Conservation (phyloP, 2,113 vertebrate genomes). For the Mesitornis unicolor region DNA sequence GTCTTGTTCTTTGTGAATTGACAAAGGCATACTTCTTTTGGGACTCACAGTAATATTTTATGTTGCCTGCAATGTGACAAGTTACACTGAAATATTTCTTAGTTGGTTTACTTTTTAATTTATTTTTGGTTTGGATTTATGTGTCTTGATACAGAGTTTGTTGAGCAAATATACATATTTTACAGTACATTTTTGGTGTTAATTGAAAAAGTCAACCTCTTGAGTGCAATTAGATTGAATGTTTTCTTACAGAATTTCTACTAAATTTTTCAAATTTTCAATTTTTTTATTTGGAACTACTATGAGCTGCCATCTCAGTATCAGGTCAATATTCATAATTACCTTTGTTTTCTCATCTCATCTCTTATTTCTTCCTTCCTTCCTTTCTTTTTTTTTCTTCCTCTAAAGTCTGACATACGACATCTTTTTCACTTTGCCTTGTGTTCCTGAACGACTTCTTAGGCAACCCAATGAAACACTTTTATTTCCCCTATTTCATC, state of each 20-base stretch:
- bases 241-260: neutral
- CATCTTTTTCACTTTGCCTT: neutral
- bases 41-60: neutral
- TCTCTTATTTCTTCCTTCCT: too few relatives aligned
- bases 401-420: too few relatives aligned
- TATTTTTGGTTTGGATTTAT: neutral
- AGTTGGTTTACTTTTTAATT: neutral
- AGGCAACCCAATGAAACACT: neutral
- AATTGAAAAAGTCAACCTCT: neutral
- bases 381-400: neutral
- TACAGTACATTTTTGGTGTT: neutral
- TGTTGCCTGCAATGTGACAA: neutral
- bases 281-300: neutral
- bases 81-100: neutral
- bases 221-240: neutral
- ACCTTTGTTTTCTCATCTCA: neutral
- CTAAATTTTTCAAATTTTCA: neutral
- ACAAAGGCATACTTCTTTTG: neutral
- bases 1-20: neutral
- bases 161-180: neutral
- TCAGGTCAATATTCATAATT: neutral
- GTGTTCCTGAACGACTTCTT: neutral
- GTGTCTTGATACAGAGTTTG: neutral
- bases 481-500: neutral
- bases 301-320: neutral